phyloP scores from a whole-genome alignment of 1,140 invertebrate species.

The Oncopodura yosiiana region DNA sequence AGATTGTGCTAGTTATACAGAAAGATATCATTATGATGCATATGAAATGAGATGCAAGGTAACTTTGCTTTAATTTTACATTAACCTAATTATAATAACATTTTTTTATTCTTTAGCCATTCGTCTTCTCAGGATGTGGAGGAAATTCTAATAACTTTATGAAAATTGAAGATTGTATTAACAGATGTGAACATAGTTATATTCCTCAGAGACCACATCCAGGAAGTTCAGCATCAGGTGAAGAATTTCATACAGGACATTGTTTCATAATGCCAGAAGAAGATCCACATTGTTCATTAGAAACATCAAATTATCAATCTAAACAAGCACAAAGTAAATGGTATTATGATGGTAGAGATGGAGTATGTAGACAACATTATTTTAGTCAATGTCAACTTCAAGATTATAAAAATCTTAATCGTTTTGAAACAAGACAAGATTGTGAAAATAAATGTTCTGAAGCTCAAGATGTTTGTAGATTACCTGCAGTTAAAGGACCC shows the following conservation, averaged over 20 bases:
- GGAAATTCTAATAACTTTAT: constrained; percentile 72
- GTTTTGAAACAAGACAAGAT: constrained; percentile 62
- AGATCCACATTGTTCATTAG: constrained; percentile 39
- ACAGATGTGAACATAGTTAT: constrained; percentile 47
- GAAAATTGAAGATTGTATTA: constrained; percentile 54
- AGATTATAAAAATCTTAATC: constrained; percentile 82
- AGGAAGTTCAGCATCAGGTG: not conserved
- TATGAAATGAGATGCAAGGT: constrained; percentile 55
- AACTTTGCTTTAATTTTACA: too few relatives aligned
- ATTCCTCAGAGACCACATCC: constrained; percentile 35
- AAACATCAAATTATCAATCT: not conserved
- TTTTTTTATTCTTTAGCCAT: too few relatives aligned
- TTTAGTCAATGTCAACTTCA: constrained; percentile 65
- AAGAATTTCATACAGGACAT: constrained; percentile 47
- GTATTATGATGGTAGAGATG: constrained; percentile 66
- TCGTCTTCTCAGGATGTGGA: constrained; percentile 71
- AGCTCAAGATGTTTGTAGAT: constrained; percentile 59
- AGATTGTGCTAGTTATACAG: constrained; percentile 64
- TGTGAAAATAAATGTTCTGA: constrained; percentile 66
- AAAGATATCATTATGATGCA: constrained; percentile 76
- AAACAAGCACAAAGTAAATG: constrained; percentile 46
- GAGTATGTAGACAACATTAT: constrained; percentile 68
- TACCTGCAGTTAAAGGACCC: constrained; percentile 62
- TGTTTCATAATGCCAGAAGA: constrained; percentile 58
- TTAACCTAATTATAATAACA: too few relatives aligned